Conservation (phyloP, 1,140 invertebrate species). For the Nomia melanderi region DNA sequence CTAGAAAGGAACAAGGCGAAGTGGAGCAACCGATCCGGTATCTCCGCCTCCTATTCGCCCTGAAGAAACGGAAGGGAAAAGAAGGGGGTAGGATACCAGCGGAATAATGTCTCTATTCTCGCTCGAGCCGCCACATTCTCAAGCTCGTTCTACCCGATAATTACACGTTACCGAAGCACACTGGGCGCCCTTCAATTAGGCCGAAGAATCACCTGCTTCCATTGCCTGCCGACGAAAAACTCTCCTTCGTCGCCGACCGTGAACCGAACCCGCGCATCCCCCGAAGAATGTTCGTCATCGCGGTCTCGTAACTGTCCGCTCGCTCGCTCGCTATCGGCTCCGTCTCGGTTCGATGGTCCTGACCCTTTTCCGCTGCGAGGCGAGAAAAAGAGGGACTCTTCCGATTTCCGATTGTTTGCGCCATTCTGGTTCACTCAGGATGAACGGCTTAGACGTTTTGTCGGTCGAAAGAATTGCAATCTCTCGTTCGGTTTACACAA, state of each 20-base stretch:
- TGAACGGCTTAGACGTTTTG: too few species aligned
- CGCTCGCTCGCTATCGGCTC: neutral
- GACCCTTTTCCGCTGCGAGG: neutral
- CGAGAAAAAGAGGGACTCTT: neutral
- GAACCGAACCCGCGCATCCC: conserved; percentile 17
- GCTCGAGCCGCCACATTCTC: conserved; percentile 66
- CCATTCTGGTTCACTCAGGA: too few species aligned
- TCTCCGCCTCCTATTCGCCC: conserved; percentile 27
- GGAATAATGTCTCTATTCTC: conserved; percentile 75
- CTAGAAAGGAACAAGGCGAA: conserved; percentile 12
- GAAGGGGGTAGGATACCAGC: conserved; percentile 62
- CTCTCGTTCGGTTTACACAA: too few species aligned
- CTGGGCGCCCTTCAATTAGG: conserved; percentile 71
- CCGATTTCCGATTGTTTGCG: neutral
- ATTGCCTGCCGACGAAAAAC: conserved; percentile 64
- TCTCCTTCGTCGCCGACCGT: conserved; percentile 22
- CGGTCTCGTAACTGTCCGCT: conserved; percentile 2
- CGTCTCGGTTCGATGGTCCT: neutral
- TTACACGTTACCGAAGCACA: conserved; percentile 69
- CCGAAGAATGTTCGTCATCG: conserved; percentile 15
- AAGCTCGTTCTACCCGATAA: conserved; percentile 70
- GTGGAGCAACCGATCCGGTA: conserved; percentile 16
- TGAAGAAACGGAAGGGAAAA: conserved; percentile 51
- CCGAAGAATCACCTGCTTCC: conserved; percentile 65
- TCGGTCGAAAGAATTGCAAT: too few species aligned